Conservation (phyloP, 2,113 vertebrate genomes). For the Microcebus jonahi region DNA sequence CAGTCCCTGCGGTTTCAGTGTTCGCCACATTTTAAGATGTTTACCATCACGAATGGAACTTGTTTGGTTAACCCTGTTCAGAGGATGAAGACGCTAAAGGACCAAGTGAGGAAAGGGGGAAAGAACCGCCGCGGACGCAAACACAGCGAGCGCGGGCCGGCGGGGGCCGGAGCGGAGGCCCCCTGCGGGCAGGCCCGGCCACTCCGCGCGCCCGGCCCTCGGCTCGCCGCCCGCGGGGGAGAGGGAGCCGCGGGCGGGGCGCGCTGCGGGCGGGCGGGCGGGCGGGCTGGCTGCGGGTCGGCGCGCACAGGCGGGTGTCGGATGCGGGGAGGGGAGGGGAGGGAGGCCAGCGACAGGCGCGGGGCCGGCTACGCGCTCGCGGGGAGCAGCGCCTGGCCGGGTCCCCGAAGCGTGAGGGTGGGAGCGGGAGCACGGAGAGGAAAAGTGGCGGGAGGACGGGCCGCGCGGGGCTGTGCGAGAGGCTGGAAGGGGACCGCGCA, state of each 20-base stretch:
- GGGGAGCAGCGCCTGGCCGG: background rate
- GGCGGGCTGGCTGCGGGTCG: background rate
- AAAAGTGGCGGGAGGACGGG: background rate
- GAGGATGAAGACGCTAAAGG: background rate
- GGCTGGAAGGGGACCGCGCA: background rate
- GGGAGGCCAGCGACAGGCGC: accelerated
- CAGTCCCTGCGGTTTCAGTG: too few relatives aligned
- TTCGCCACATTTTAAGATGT: background rate
- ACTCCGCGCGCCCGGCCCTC: accelerated
- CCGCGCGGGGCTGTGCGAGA: background rate
- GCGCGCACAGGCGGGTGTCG: background rate
- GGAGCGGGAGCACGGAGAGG: background rate
- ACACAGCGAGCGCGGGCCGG: background rate
- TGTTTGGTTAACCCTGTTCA: background rate
- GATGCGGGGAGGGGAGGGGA: accelerated
- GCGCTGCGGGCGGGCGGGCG: accelerated
- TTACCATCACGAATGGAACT: background rate
- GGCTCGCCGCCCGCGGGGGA: background rate
- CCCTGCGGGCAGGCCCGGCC: background rate
- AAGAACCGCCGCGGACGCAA: background rate
- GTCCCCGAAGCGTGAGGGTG: background rate
- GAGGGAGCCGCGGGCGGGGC: background rate
- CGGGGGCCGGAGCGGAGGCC: background rate
- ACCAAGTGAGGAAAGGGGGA: background rate
- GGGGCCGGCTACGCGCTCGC: background rate